Evolutionary conservation across 2,797 vertebrate genomes (phyloP).

Genomic region (Gouania willdenowi): DNA sequence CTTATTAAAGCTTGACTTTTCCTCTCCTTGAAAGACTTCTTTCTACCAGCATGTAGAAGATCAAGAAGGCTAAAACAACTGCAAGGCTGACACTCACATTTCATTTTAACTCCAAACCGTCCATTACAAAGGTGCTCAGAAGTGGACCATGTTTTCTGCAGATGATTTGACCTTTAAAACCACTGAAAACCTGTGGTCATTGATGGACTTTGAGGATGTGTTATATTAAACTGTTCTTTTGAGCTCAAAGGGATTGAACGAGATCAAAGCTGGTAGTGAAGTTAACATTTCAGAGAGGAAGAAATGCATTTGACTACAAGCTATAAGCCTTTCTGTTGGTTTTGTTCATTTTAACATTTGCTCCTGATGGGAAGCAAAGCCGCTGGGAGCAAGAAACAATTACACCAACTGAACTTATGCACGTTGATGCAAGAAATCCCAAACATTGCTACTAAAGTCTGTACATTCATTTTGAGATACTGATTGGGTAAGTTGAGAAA

Average conservation of each 20-base stretch:
- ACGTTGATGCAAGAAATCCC: constrained; percentile 20
- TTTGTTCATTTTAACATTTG: constrained; percentile 23
- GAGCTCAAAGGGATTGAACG: constrained; percentile 15
- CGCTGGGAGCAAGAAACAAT: constrained; percentile 10
- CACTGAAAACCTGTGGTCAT: no score
- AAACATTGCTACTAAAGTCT: neutral
- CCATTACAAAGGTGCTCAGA: no score
- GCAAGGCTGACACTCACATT: constrained; percentile 10
- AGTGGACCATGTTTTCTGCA: neutral
- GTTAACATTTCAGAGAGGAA: constrained; percentile 33
- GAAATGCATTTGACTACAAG: constrained; percentile 14
- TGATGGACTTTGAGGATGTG: no score
- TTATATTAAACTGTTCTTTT: no score
- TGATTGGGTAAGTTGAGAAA: neutral
- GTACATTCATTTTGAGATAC: neutral
- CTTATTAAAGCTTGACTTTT: constrained; percentile 41
- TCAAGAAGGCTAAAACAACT: constrained; percentile 22
- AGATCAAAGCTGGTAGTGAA: constrained; percentile 36
- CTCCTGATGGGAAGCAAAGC: constrained; percentile 16
- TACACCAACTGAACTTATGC: constrained; percentile 13
- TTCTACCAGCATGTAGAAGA: constrained; percentile 19
- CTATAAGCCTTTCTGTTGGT: constrained; percentile 27
- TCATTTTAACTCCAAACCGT: constrained; percentile 4
- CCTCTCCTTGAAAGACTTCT: constrained; percentile 25
- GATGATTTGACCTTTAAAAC: neutral